Evolutionary conservation across 2,113 vertebrate genomes (phyloP), one percentile per base, ranked within the genome.

Genomic region (Mixornis gularis): DNA sequence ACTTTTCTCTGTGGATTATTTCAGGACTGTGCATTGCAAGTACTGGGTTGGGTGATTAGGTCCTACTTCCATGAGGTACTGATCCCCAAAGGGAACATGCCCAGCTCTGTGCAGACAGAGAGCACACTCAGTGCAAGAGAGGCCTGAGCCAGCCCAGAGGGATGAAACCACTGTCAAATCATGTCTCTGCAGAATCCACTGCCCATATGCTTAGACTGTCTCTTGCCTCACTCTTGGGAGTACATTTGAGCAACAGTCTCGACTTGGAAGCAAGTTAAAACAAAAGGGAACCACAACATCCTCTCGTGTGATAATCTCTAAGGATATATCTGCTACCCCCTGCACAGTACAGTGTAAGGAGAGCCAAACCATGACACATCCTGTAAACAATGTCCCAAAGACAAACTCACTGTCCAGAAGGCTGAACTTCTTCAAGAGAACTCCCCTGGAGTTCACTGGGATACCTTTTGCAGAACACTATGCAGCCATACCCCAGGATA

Each of bases 71-170:
- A 3, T 17, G 51, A 81, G 34, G 30, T 34, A 22, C 13, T 11
- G 20, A 56, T 55, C 26, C 63, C 60, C 60, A 48, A 24, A 53
- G 58, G 46, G 26, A 34, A 69, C 1, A 1, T 19, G 18, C 14
- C 32, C 48, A 66, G 71, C 40, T 44, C 78, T 44, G 21, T 2
- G 2, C 52, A 55, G 82, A 25, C 43, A 41, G 44, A 52, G 8
- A 80, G n/a, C 32, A 64, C 27, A 14, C 30, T 43, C 63, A 44
- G 46, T 3, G 1, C 1, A 0, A 70, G 0, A 7, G 62, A 85
- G 68, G 55, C 36, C 32, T 1, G 2, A 58, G 79, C 29, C 82
- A 89, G 63, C 6, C 51, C 34, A 59, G 56, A 55, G 69, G 40
- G 48, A 34, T 44, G 19, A 48, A 89, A 73, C 29, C 36, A 30